Evolutionary conservation across 2,888 invertebrate genomes (phyloP), one percentile per base, ranked within the genome.

Genomic region (Dolichopus griseipennis): DNA sequence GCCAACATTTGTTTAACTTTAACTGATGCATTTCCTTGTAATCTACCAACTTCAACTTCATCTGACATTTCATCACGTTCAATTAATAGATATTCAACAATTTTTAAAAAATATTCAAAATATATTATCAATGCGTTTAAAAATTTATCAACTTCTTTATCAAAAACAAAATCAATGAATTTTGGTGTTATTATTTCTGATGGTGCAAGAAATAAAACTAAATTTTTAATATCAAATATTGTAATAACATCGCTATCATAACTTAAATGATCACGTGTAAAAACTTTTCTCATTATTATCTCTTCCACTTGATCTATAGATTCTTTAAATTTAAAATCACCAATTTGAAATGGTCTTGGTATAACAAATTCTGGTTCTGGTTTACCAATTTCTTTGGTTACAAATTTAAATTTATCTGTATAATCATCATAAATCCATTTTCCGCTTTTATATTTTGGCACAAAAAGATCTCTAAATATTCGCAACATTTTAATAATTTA

Each of bases 61-160:
- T 76, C 76, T 0, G 73, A 33, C 5, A 77, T 72, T 68, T 81
- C 81, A 69, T 81, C 79, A 1, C 79, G 74, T 0, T 78, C 75
- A 43, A 81, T 76, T 1, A 81, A 70, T 18, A 79, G 70, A 69
- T 76, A 79, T 67, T 81, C 81, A 0, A 79, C 78, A 66, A 78
- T 68, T 27, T 77, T 77, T n/a, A 81, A 68, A 68, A 77, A 81
- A 69, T 80, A 74, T 69, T 81, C 81, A 37, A 81, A 80, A 71
- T 81, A 81, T 18, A 79, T 78, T 43, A 80, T 74, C 20, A 80
- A 69, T 0, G 79, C 75, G 66, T 79, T 77, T 0, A 81, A 66
- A 62, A 81, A 75, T 15, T 72, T 70, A 67, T 79, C 75, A 0
- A 79, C 75, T 0, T 74, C 72, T n/a, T 75, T 73, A 1, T 75